Evolutionary conservation across 2,113 vertebrate genomes (phyloP), one percentile per base, ranked within the genome.

Genomic region (Reinhardtius hippoglossoides): DNA sequence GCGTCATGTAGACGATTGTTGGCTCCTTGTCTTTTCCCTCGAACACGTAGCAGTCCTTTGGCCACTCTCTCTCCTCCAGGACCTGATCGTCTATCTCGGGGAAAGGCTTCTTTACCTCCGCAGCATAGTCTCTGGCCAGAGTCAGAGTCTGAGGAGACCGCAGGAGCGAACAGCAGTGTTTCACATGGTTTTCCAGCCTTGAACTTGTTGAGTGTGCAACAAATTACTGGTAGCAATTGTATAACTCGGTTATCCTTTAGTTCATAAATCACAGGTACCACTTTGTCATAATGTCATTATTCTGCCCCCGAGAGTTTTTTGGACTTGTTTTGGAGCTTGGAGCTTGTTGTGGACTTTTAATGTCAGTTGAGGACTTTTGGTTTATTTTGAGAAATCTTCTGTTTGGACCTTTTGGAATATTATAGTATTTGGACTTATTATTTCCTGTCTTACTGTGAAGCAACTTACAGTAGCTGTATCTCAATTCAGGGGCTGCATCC

Each of bases 1-100:
- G 86, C 0, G 91, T 87, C 90, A 92, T 86, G 81, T 67, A 92
- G 10, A 92, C 3, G 18, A 91, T 72, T 0, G 87, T 87, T 21
- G 86, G 87, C 65, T 76, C 85, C 20, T 67, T 70, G 1, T 55
- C 72, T 7, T 83, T 77, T 0, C 91, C 91, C 72, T 91, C 81
- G 0, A 91, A 72, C 74, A 90, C 90, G 3, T 92, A 91, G 68
- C 80, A 83, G 77, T 83, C 86, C 50, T 80, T 78, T 0, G 90
- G 91, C 75, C 80, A 91, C 31, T 85, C 75, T 52, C 37, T 86
- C 0, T 89, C 88, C 71, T 84, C 46, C 67, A 91, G 65, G 67
- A 87, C 59, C 18, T 31, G 61, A 1, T 70, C 27, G 3, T 84
- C 44, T 55, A 90, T 84, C 50, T 67, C 37, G 5, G 90, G 91